Evolutionary conservation across 2,797 vertebrate genomes (phyloP).

Genomic region (Eulemur rubriventer): DNA sequence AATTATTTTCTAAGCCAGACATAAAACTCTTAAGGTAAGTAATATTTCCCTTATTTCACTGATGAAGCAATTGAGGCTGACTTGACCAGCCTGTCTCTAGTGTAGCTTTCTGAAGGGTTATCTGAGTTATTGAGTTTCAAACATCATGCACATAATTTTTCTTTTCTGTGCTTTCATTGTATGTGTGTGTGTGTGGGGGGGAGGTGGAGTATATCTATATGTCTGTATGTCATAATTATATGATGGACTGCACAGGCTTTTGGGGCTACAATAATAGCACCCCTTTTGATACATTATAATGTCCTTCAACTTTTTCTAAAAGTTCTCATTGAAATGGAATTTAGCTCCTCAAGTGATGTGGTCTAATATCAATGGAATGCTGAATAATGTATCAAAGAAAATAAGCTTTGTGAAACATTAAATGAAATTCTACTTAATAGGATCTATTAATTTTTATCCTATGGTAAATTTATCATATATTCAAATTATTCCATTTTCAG

Average conservation of each 20-base stretch:
- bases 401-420: background rate
- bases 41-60: background rate
- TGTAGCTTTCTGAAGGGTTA: background rate
- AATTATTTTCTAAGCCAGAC: background rate
- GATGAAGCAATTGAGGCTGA: background rate
- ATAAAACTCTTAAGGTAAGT: background rate
- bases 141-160: background rate
- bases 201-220: background rate
- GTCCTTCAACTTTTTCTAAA: background rate
- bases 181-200: rapidly evolving
- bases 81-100: background rate
- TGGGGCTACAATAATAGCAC: background rate
- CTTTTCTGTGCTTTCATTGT: background rate
- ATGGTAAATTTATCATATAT: background rate
- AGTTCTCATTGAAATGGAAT: slow-evolving; percentile 34
- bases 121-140: background rate
- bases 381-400: slow-evolving; percentile 32
- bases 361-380: background rate
- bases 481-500: slow-evolving; percentile 2
- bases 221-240: background rate
- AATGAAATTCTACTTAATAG: slow-evolving; percentile 18
- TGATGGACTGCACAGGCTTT: background rate
- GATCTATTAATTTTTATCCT: background rate
- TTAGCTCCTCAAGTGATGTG: slow-evolving; percentile 8
- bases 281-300: background rate